Evolutionary conservation across 2,113 vertebrate genomes (phyloP).

Genomic region (Suricata suricatta): DNA sequence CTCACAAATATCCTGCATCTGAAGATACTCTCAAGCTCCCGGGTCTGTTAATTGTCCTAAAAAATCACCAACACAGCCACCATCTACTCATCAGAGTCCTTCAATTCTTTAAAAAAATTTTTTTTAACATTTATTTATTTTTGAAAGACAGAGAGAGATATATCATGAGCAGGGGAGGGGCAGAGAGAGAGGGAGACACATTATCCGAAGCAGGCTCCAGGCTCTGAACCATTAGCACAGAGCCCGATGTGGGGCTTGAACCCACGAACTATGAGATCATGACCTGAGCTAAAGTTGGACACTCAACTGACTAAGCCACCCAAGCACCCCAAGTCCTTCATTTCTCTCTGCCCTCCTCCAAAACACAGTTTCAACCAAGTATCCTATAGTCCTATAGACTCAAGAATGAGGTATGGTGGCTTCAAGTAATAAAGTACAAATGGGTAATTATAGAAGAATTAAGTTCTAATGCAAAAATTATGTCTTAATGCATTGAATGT

Average conservation of each 20-base stretch:
- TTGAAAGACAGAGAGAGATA: too few relatives aligned
- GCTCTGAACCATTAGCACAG: too few relatives aligned
- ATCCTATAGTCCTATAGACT: neutral
- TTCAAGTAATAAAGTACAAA: conserved; percentile 18
- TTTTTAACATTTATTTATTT: too few relatives aligned
- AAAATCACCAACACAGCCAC: neutral
- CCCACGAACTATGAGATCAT: too few relatives aligned
- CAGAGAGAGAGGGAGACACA: too few relatives aligned
- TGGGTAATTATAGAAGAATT: neutral
- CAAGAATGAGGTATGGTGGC: neutral
- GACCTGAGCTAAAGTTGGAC: too few relatives aligned
- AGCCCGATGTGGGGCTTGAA: too few relatives aligned
- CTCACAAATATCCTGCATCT: neutral
- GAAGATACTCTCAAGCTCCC: neutral
- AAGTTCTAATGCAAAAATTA: neutral
- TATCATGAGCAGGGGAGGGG: too few relatives aligned
- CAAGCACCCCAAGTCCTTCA: neutral
- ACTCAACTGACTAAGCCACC: too few relatives aligned
- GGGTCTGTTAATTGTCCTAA: neutral
- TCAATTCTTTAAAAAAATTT: neutral
- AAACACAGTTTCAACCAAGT: neutral
- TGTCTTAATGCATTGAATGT: neutral
- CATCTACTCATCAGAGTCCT: neutral
- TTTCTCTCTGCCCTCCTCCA: neutral
- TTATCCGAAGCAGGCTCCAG: too few relatives aligned